Percentiles rank a stretch among this genome's conserved stretches.
These are phyloP conservation scores for Thalassarche chlororhynchos DNA, from an alignment of 2,113 vertebrate genomes.

Conservation along the genomic window DNA sequence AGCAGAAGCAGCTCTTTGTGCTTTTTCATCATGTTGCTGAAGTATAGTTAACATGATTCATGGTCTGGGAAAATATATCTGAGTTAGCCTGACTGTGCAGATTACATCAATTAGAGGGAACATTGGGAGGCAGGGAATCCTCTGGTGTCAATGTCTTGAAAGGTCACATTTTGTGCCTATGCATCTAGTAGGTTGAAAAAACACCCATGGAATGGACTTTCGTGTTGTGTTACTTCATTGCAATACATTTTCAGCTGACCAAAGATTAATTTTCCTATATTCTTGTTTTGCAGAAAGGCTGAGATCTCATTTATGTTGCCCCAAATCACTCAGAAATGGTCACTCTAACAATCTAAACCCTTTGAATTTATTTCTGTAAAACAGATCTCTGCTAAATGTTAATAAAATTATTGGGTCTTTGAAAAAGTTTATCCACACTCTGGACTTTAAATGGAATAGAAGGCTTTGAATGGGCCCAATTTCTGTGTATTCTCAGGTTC, in stretches of 20 bases:
- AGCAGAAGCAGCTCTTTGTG: background rate
- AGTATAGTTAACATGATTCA: background rate
- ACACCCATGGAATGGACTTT: background rate
- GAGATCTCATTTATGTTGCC: background rate
- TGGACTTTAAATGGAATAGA: constrained; percentile 26
- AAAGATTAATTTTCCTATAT: background rate
- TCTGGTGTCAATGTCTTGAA: background rate
- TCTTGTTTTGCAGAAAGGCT: background rate
- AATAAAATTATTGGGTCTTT: constrained; percentile 42
- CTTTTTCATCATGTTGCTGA: background rate
- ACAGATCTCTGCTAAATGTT: constrained; percentile 35
- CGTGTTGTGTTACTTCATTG: background rate
- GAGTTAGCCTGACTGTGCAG: background rate
- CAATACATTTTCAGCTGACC: background rate
- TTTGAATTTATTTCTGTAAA: constrained; percentile 46
- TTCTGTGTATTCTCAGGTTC: constrained; percentile 19
- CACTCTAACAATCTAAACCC: background rate
- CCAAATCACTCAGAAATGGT: background rate
- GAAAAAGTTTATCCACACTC: background rate
- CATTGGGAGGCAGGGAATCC: background rate
- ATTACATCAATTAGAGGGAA: background rate
- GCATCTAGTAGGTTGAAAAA: background rate
- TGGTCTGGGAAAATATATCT: background rate
- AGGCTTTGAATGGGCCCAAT: background rate
- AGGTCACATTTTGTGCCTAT: background rate